phyloP scores from a whole-genome alignment of 2,797 vertebrate species.

The Sebastes kiyomatsui region DNA sequence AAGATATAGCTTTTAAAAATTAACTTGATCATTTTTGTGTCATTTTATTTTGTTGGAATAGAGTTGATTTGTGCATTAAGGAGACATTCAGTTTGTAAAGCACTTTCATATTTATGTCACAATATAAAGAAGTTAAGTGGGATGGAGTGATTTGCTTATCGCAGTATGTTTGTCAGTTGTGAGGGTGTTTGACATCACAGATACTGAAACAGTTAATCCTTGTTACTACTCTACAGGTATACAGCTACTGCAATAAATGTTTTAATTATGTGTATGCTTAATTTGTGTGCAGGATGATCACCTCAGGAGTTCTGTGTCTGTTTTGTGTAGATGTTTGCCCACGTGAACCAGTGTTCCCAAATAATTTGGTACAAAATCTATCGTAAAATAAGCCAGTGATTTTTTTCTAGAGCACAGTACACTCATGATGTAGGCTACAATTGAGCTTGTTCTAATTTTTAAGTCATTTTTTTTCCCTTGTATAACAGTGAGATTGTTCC shows the following conservation, averaged over 20 bases:
- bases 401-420: not conserved
- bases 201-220: constrained; percentile 99
- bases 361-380: not conserved
- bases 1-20: constrained; percentile 84
- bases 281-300: constrained; percentile 65
- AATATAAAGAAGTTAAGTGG: constrained; percentile 86
- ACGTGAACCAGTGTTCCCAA: not conserved
- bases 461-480: not conserved
- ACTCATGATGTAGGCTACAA: not conserved
- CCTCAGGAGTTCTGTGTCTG: constrained; percentile 29
- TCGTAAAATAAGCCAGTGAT: not conserved
- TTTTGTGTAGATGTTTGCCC: constrained; percentile 22
- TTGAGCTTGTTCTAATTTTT: not conserved
- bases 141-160: constrained; percentile 95
- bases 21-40: constrained; percentile 86
- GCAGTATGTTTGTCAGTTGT: constrained; percentile 97
- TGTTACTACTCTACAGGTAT: constrained; percentile 99
- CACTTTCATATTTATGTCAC: constrained; percentile 89
- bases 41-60: constrained; percentile 82
- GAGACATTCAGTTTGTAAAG: constrained; percentile 92
- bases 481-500: not conserved
- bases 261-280: constrained; percentile 89
- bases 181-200: constrained; percentile 97
- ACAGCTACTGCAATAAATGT: constrained; percentile 99
- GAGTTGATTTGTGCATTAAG: constrained; percentile 88